phyloP scores from a whole-genome alignment of 1,140 invertebrate species.

The Lysiphlebus fabarum region DNA sequence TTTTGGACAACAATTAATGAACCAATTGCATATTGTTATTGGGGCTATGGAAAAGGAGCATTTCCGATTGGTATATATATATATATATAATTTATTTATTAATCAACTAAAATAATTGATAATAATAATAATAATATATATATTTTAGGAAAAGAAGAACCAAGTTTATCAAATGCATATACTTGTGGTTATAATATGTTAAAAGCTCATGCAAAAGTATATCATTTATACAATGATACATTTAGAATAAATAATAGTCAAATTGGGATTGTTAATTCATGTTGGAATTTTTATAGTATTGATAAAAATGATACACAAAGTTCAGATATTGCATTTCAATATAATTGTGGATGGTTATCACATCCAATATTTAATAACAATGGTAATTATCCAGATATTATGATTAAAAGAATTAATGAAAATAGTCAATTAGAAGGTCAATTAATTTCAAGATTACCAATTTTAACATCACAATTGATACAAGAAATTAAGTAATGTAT shows the following conservation, averaged over 20 bases:
- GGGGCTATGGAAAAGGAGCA: conserved; percentile 46
- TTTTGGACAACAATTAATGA: conserved; percentile 55
- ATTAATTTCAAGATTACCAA: conserved; percentile 53
- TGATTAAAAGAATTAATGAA: conserved; percentile 54
- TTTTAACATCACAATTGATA: conserved; percentile 55
- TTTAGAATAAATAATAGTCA: conserved; percentile 62
- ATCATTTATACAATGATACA: conserved; percentile 63
- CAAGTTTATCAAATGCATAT: conserved; percentile 53
- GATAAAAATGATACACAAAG: conserved; percentile 25
- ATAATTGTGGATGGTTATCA: conserved; percentile 61
- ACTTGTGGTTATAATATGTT: conserved; percentile 56
- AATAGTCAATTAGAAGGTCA: conserved; percentile 58
- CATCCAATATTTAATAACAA: conserved; percentile 60
- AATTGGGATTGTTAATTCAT: conserved; percentile 33
- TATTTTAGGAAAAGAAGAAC: conserved; percentile 44
- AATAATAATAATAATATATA: conserved; percentile 32
- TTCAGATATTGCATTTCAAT: conserved; percentile 39
- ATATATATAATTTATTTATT: no score
- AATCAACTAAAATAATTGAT: no score
- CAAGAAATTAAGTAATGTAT: conserved; percentile 3
- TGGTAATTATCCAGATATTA: conserved; percentile 62
- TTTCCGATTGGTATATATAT: no score
- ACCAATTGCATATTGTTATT: conserved; percentile 44
- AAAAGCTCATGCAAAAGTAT: conserved; percentile 58
- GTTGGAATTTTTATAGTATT: conserved; percentile 27